A percentile compares a stretch with the other conserved stretches of the same genome.
These are phyloP conservation scores for Prolemur simus DNA, from an alignment of 2,113 vertebrate species.

Conservation along the genomic window DNA sequence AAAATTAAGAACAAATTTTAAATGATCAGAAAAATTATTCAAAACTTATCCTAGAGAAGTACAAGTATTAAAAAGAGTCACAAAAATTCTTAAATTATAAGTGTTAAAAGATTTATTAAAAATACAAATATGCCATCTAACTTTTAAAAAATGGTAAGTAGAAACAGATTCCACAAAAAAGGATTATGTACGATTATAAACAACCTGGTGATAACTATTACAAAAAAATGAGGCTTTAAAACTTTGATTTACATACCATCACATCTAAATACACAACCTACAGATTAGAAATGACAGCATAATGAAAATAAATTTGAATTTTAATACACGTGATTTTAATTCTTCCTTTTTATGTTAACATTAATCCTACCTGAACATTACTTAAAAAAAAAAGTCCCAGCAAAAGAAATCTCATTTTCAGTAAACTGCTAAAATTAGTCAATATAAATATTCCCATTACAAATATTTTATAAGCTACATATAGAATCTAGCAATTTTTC, in stretches of 20 bases:
- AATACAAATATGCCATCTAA: not conserved
- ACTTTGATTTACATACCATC: not conserved
- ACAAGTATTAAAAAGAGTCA: not conserved
- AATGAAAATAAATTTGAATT: not conserved
- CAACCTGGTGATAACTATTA: not conserved
- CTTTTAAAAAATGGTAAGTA: not conserved
- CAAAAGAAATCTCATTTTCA: slow-evolving; percentile 21
- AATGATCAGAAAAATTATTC: not conserved
- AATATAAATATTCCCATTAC: not conserved
- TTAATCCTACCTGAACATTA: not conserved
- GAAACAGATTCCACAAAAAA: not conserved
- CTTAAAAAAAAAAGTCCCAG: not conserved
- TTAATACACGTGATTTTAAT: not conserved
- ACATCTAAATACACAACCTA: not conserved
- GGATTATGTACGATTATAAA: not conserved
- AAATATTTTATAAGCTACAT: not conserved
- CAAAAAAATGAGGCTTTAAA: not conserved
- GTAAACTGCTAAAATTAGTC: slow-evolving; percentile 1
- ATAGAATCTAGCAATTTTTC: not conserved
- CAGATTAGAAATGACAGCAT: not conserved
- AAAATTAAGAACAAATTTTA: not conserved
- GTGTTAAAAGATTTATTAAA: not conserved
- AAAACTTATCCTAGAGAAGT: not conserved
- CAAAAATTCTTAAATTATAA: not conserved
- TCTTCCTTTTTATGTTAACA: slow-evolving; percentile 28